Evolutionary conservation across 2,888 invertebrate species (phyloP).

Genomic region (Limenitis arthemis): DNA sequence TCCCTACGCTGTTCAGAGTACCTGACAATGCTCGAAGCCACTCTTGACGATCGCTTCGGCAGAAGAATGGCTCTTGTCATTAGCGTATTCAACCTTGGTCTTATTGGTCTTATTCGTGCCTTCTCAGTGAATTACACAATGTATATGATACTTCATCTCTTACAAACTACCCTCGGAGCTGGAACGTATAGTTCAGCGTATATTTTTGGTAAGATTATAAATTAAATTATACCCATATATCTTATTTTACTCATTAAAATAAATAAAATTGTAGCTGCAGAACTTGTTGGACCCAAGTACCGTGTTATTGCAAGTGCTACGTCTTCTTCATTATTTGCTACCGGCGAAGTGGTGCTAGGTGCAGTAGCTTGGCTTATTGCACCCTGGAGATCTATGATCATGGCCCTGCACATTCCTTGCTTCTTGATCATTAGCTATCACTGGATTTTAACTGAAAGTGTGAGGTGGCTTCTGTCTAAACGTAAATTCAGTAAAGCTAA

Average conservation of each 20-base stretch:
- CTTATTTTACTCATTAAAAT: background rate
- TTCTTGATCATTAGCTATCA: slow-evolving; percentile 76
- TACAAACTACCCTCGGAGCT: slow-evolving; percentile 66
- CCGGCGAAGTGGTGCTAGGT: slow-evolving; percentile 79
- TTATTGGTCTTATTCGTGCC: slow-evolving; percentile 66
- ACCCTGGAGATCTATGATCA: slow-evolving; percentile 78
- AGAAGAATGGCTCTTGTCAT: slow-evolving; percentile 46
- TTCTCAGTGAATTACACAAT: slow-evolving; percentile 70
- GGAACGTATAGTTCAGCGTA: slow-evolving; percentile 69
- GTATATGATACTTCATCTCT: slow-evolving; percentile 64
- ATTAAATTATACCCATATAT: too few species aligned
- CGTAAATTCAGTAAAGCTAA: slow-evolving; percentile 74
- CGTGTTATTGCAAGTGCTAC: slow-evolving; percentile 79
- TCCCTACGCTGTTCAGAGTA: slow-evolving; percentile 69
- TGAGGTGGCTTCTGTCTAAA: slow-evolving; percentile 82
- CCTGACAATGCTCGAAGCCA: slow-evolving; percentile 78
- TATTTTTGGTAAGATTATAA: slow-evolving; percentile 53
- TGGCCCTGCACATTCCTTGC: slow-evolving; percentile 78
- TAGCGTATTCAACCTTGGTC: slow-evolving; percentile 41
- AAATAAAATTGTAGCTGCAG: slow-evolving; percentile 55
- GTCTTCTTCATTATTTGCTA: slow-evolving; percentile 77
- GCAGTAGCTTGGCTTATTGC: slow-evolving; percentile 75
- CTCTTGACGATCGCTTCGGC: slow-evolving; percentile 70
- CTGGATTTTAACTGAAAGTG: slow-evolving; percentile 77
- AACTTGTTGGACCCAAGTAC: slow-evolving; percentile 81